Evolutionary conservation across 2,888 invertebrate genomes (phyloP).

Genomic region (Hemithea aestivaria): DNA sequence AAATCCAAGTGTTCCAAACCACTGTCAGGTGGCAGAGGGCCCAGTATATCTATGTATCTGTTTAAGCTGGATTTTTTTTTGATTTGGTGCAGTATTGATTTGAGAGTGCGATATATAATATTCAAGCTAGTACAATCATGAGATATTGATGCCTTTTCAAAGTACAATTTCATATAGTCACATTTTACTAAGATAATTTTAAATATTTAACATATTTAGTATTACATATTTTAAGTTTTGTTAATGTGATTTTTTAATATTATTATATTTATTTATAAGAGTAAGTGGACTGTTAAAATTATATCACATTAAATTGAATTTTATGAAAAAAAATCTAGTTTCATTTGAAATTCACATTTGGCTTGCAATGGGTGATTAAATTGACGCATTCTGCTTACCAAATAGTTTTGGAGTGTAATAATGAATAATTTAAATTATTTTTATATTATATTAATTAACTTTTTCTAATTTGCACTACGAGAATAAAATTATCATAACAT

Average conservation of each 20-base stretch:
- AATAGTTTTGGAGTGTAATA: slow-evolving; percentile 15
- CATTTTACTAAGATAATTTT: no score
- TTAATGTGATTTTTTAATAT: slow-evolving; percentile 32
- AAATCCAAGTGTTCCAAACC: no score
- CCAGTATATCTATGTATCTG: no score
- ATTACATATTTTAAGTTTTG: slow-evolving; percentile 28
- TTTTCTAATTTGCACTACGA: no score
- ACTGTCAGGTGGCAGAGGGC: no score
- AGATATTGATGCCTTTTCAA: slow-evolving; percentile 39
- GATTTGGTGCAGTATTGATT: no score
- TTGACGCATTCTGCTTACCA: slow-evolving; percentile 72
- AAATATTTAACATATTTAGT: slow-evolving; percentile 12
- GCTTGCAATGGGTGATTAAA: slow-evolving; percentile 53
- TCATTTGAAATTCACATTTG: slow-evolving; percentile 47
- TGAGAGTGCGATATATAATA: no score
- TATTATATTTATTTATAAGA: slow-evolving; percentile 32
- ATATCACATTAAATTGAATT: slow-evolving; percentile 65
- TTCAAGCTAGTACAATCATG: slow-evolving; percentile 7
- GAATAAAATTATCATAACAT: no score
- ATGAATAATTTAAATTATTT: neutral
- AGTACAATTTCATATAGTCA: slow-evolving; percentile 43
- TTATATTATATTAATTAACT: no score
- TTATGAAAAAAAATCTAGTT: slow-evolving; percentile 46
- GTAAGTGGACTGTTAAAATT: slow-evolving; percentile 76
- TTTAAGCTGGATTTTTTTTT: no score